Percentiles rank a stretch among this genome's conserved stretches.
These are phyloP conservation scores for human DNA, from an alignment of 2,113 vertebrate genomes.

Conservation along the genomic window GRCh38 chr2:57994501-57995000, in stretches of 20 bases:
- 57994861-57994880: not conserved
- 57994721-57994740: not conserved
- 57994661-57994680: not conserved
- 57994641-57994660: not conserved
- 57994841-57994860: not conserved
- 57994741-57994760: not conserved
- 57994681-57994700: not conserved
- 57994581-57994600: not conserved
- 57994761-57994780: not conserved
- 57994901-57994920: conserved; percentile 52
- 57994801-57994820: not conserved
- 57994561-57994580: not conserved
- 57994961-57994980: conserved; percentile 55
- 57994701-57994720: not conserved
- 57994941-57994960: conserved; percentile 29
- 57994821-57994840: not conserved
- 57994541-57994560: conserved; percentile 19
- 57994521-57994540: not conserved
- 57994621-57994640: not conserved
- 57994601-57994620: not conserved
- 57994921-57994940: conserved; percentile 38
- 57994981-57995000: conserved; percentile 55
- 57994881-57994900: conserved; percentile 30
- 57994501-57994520: not conserved
- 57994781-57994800: not conserved